Base-by-base conservation (phyloP, 2,888 invertebrate species). In the Odontothrips loti region DNA sequence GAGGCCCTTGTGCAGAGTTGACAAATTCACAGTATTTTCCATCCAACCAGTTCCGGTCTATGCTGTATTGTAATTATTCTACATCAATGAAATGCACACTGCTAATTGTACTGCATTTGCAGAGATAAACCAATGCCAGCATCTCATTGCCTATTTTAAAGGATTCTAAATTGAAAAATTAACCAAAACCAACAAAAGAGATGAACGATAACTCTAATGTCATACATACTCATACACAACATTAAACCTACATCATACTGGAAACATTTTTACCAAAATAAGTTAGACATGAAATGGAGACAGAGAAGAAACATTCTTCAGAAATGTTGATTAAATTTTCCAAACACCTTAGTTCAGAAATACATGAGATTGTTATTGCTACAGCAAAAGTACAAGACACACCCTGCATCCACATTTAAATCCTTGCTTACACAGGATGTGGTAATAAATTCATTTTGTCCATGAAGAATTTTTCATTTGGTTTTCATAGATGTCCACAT, bases 221-320 rank as follows among this genome's bases (percentile, higher is more conserved):
- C 27, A 75, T 75, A 75, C 68, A 75, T 75, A 75, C 27, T 23
- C 23, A 75, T 10, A 27, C 8, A 58, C 27, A 75, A 75, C 20
- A 58, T 75, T 75, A 27, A 27, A 27, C 23, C 68, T 75, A 75
- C 10, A 27, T 75, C 68, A 27, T 27, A 75, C 23, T 75, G 68
- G 68, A 75, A 75, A 75, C 68, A 58, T 58, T 58, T 23, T 23
- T 75, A 75, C 68, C 68, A 75, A 75, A 75, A 75, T 75, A 75
- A 75, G 68, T 23, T 75, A 58, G 58, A 58, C 58, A 58, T 58
- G 58, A 58, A 58, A 75, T 75, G 23, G 27, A 75, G 68, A 75
- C 27, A 23, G 12, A 27, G 27, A 27, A 75, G 68, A 75, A 75
- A 75, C n/a, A 75, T 27, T 23, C 68, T 75, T 75, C 68, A 75